Base-by-base conservation (phyloP, 2,888 invertebrate genomes). In the Hypsopygia costalis region DNA sequence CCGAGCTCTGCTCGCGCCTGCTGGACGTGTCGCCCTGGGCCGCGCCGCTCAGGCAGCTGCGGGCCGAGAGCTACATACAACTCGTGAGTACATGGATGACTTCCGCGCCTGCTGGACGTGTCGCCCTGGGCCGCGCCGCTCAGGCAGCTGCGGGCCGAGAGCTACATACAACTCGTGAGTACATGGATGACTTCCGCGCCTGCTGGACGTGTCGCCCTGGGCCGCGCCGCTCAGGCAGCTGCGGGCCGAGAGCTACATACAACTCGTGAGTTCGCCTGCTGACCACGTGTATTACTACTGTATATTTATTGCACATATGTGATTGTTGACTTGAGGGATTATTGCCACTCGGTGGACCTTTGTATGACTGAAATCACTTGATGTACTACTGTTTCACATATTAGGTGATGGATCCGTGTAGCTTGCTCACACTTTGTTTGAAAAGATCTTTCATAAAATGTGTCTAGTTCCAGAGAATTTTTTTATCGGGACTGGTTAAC, bases 1-100 rank as follows among this genome's bases (percentile, higher is more conserved):
- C 90, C 1, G 88, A 86, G 30, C 69, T 81, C 1, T 72, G 79
- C 55, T 56, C 89, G 43, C 93, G 94, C 1, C 92, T 96, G 55
- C 91, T 98, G 22, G 97, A 97, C 74, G 83, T 91, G 12, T 96
- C 97, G 62, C 98, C 98, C 1, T 99, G 98, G 98, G 92, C 97
- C 32, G 90, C 94, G 1, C 86, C 91, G 12, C 89, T 98, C 35
- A 91, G 98, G 20, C 95, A 98, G 76, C 91, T 96, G 31, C 85
- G 99, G 27, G 95, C 98, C 0, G 94, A 97, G 63, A 94, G 96
- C 69, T 94, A 97, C 67, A 92, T 96, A 49, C 92, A 91, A 8
- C 72, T 88, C 69, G 89, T 89, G 37, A 60, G 64, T 44, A 16
- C n/a, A n/a, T n/a, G n/a, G n/a, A n/a, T n/a, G n/a, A n/a, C n/a